Conservation (phyloP, 2,113 vertebrate species). For the Halichoerus grypus region DNA sequence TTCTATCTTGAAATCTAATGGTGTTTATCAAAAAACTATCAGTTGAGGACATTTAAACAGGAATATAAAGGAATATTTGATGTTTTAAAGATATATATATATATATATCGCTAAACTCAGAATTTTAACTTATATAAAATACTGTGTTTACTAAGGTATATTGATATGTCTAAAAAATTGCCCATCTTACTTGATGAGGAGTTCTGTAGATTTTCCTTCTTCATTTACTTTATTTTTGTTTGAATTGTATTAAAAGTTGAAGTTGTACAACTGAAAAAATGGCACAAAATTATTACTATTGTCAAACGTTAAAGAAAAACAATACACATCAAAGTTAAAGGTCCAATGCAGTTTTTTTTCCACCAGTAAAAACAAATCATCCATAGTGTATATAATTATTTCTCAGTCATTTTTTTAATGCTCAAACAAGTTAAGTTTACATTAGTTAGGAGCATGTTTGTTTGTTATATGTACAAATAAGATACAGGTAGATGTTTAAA, state of each 20-base stretch:
- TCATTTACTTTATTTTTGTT: constrained; percentile 23
- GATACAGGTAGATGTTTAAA: background rate
- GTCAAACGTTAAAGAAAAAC: background rate
- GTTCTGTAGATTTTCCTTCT: constrained; percentile 9
- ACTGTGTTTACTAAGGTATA: background rate
- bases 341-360: background rate
- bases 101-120: background rate
- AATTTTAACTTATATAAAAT: background rate
- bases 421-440: background rate
- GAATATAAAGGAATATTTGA: background rate
- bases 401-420: background rate
- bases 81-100: background rate
- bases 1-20: constrained; percentile 21
- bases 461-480: background rate
- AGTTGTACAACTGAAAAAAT: background rate
- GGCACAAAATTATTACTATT: background rate
- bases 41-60: background rate
- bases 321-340: background rate
- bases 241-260: background rate
- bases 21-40: background rate
- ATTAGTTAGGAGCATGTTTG: too few relatives aligned
- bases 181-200: background rate
- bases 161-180: background rate
- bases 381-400: background rate
- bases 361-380: background rate